phyloP scores from a whole-genome alignment of 2,888 invertebrate species.

The Lamproptera curius region DNA sequence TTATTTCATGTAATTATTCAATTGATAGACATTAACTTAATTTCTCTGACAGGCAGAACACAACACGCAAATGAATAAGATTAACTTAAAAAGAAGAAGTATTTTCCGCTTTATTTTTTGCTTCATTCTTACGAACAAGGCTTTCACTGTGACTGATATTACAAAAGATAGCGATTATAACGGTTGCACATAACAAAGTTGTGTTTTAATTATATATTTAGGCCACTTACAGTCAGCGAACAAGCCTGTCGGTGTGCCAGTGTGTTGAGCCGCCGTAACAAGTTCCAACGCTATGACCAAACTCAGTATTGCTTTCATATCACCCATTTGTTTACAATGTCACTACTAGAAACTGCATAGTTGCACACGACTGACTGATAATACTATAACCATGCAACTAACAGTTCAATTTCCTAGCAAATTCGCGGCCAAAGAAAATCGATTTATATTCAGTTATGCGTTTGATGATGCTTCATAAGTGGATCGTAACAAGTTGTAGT shows the following conservation, averaged over 20 bases:
- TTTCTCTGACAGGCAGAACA: not conserved
- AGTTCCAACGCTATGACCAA: slow-evolving; percentile 27
- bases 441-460: not conserved
- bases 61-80: not conserved
- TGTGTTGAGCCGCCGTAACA: slow-evolving; percentile 35
- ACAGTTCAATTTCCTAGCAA: not conserved
- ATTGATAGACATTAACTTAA: too few species aligned
- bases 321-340: slow-evolving; percentile 29
- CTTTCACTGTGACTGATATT: not conserved
- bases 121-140: not conserved
- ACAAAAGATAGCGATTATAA: not conserved
- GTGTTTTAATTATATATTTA: not conserved
- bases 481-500: slow-evolving; percentile 1
- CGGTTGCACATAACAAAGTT: slow-evolving; percentile 1
- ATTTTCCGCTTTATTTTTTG: not conserved
- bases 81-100: not conserved
- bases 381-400: slow-evolving; percentile 2
- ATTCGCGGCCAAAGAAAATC: slow-evolving; percentile 7
- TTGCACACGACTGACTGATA: slow-evolving; percentile 19
- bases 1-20: too few species aligned
- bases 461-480: not conserved
- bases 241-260: slow-evolving; percentile 52
- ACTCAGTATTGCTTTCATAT: slow-evolving; percentile 24
- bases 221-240: slow-evolving; percentile 56
- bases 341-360: not conserved